Evolutionary conservation across 2,113 vertebrate genomes (phyloP).

Genomic region (Calcarius ornatus): DNA sequence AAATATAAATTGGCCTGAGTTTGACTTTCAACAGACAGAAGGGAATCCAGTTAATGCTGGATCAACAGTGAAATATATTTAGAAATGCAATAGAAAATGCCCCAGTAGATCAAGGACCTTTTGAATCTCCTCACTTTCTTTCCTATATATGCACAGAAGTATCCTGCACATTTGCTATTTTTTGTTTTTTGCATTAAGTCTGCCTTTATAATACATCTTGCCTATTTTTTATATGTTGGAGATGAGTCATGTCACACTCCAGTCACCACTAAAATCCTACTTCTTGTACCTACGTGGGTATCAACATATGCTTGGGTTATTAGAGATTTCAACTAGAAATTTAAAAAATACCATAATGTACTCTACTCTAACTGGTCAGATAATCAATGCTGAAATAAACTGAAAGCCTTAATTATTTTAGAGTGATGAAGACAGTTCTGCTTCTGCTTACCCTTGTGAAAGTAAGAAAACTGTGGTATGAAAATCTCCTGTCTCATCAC

Average conservation of each 20-base stretch:
- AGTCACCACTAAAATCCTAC: constrained; percentile 42
- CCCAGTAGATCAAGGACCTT: background rate
- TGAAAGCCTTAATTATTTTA: constrained; percentile 31
- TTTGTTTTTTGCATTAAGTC: background rate
- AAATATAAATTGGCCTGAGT: background rate
- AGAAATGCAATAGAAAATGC: background rate
- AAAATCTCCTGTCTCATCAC: constrained; percentile 17
- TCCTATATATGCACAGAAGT: background rate
- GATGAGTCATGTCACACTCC: constrained; percentile 51
- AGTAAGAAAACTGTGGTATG: background rate
- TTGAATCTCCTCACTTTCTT: background rate
- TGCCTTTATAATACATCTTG: constrained; percentile 1
- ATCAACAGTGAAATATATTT: background rate
- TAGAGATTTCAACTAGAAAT: constrained; percentile 16
- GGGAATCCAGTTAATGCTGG: background rate
- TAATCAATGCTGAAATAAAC: constrained; percentile 31
- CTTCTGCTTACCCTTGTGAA: background rate
- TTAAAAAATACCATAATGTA: background rate
- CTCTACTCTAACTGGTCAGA: background rate
- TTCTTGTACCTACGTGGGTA: constrained; percentile 15
- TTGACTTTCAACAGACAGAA: background rate
- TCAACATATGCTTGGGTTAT: constrained; percentile 42
- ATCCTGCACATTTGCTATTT: background rate
- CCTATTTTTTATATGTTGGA: constrained; percentile 13
- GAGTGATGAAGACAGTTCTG: background rate